Base-by-base conservation (phyloP, 1,140 invertebrate genomes). In the Bemisia tabaci region DNA sequence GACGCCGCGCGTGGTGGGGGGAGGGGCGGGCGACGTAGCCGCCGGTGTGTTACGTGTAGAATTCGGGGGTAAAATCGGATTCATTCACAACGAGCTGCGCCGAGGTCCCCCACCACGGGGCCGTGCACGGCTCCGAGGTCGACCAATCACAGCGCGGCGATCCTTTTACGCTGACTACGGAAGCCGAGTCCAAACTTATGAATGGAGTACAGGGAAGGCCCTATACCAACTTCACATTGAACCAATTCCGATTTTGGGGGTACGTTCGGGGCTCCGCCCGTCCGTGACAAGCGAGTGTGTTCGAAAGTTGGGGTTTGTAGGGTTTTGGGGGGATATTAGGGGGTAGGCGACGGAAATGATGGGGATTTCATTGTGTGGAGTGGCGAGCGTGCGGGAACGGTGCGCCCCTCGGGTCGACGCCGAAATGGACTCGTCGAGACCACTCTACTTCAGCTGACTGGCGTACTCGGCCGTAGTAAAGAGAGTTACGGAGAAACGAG, bases 371-470 rank as follows among this genome's bases (percentile, higher is more conserved):
- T 69, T 62, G 65, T 66, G 69, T 65, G 61, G 22, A 59, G 63
- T 24, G 59, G 33, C 22, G 60, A 33, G n/a, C n/a, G n/a, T n/a
- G n/a, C n/a, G n/a, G n/a, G n/a, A 26, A 39, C 26, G 60, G 12
- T 63, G 25, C 69, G 67, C 70, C 75, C 76, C 77, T 68, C 77
- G 71, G 76, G 74, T 76, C 76, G 76, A 74, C 76, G 73, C 70
- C 74, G 75, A 75, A 76, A 75, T 77, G 76, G 78, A 76, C 73
- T 74, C 74, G 71, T 74, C 76, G 60, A 59, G 62, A 65, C 72
- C 72, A 73, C 72, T 72, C 79, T 78, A 81, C 79, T 81, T 80
- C 80, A 81, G 81, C 80, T 81, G 81, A 81, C 79, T 81, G 64
- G 63, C 71, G 71, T 73, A 73, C 72, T 73, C 71, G 71, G 59